Evolutionary conservation across 2,113 vertebrate genomes (phyloP).

Genomic region (Cebidichthys violaceus): DNA sequence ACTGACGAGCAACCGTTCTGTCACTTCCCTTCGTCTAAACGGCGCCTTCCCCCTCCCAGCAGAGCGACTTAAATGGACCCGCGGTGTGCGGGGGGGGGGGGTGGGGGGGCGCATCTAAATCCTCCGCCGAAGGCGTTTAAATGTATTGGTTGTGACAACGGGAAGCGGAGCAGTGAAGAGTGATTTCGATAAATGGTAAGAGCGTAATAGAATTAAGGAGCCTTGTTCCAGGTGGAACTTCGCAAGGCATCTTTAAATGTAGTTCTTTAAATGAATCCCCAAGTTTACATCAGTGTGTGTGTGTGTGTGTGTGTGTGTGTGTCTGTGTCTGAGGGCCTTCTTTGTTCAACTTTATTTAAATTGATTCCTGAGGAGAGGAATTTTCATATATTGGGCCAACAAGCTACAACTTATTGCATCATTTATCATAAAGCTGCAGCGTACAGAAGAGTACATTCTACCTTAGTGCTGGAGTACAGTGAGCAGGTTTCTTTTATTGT

Average conservation of each 20-base stretch:
- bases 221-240: slow-evolving; percentile 33
- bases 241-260: slow-evolving; percentile 37
- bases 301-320: slow-evolving; percentile 44
- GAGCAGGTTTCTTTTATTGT: background rate
- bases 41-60: slow-evolving; percentile 34
- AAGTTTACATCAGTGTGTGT: slow-evolving; percentile 43
- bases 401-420: slow-evolving; percentile 18
- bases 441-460: slow-evolving; percentile 9
- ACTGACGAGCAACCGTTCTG: slow-evolving; percentile 48
- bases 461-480: background rate
- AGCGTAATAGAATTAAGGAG: slow-evolving; percentile 50
- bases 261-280: slow-evolving; percentile 21
- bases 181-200: slow-evolving; percentile 49
- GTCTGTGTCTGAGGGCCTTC: slow-evolving; percentile 20
- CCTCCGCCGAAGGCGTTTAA: slow-evolving; percentile 41
- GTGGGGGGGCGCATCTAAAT: slow-evolving; percentile 64
- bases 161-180: slow-evolving; percentile 39
- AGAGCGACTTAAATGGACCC: slow-evolving; percentile 57
- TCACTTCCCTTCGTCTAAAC: slow-evolving; percentile 56
- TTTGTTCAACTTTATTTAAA: slow-evolving; percentile 59
- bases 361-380: slow-evolving; percentile 45
- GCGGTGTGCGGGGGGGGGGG: slow-evolving; percentile 42
- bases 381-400: slow-evolving; percentile 35
- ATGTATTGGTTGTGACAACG: slow-evolving; percentile 62
- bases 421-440: slow-evolving; percentile 42